A percentile compares a stretch with the other conserved stretches of the same genome.
Conservation (phyloP, 2,113 vertebrate species). For the Nannospalax galili region DNA sequence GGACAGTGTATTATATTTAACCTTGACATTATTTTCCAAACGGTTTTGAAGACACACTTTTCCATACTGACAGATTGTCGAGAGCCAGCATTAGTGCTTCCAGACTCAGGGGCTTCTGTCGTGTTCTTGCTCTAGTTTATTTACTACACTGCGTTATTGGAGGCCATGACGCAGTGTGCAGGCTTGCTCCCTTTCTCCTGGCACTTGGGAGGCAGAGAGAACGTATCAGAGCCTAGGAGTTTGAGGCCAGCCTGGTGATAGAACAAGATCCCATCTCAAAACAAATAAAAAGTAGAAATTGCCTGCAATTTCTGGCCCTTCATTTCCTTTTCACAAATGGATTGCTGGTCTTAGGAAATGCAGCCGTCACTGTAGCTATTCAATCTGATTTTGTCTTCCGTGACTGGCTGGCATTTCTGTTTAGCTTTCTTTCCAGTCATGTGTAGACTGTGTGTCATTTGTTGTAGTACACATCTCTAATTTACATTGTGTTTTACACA, state of each 20-base stretch:
- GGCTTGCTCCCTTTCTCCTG: neutral
- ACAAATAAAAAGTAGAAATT: neutral
- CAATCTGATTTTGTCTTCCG: neutral
- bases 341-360: neutral
- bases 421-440: neutral
- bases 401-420: neutral
- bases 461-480: neutral
- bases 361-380: neutral
- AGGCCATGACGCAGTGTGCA: neutral
- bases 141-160: neutral
- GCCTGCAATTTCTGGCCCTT: neutral
- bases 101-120: neutral
- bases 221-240: neutral
- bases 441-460: neutral
- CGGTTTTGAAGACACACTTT: neutral
- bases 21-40: neutral
- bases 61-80: conserved; percentile 17
- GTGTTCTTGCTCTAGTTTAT: neutral
- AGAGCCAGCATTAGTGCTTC: conserved; percentile 7
- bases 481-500: neutral
- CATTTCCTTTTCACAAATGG: neutral
- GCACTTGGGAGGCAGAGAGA: too few relatives aligned
- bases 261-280: neutral
- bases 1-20: neutral
- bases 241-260: neutral